Evolutionary conservation across 2,797 vertebrate genomes (phyloP).

Genomic region (Sebastiscus tertius): DNA sequence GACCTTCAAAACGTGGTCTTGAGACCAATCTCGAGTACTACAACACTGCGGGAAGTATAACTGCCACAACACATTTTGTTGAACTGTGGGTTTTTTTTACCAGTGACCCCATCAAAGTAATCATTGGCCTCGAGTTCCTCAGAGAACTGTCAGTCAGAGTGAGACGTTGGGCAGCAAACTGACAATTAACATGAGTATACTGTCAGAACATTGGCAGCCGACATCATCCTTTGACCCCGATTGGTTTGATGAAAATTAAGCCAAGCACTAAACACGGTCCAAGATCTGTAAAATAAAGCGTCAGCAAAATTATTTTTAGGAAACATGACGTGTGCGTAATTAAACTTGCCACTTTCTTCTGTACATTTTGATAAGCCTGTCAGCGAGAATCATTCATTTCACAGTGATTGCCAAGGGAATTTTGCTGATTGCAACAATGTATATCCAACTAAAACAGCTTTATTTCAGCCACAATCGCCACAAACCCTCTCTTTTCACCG

Average conservation of each 20-base stretch:
- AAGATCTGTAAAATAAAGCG: constrained; percentile 9
- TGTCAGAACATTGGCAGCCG: constrained; percentile 52
- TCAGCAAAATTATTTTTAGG: not conserved
- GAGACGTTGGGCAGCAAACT: constrained; percentile 38
- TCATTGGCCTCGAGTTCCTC: constrained; percentile 46
- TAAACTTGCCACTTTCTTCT: constrained; percentile 32
- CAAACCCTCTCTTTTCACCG: not conserved
- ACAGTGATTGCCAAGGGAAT: constrained; percentile 4
- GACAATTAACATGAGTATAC: constrained; percentile 52
- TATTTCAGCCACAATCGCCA: not conserved
- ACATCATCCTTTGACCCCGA: constrained; percentile 22
- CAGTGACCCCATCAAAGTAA: constrained; percentile 44
- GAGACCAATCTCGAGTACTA: too few relatives aligned
- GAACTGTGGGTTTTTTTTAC: constrained; percentile 13
- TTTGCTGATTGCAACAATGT: not conserved
- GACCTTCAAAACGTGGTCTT: too few relatives aligned
- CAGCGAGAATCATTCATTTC: constrained; percentile 21
- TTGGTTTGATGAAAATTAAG: constrained; percentile 39
- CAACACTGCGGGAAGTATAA: not conserved
- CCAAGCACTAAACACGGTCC: not conserved
- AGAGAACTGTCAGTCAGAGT: constrained; percentile 52
- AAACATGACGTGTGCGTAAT: constrained; percentile 13
- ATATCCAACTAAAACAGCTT: constrained; percentile 20
- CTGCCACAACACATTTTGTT: constrained; percentile 27
- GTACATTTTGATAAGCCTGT: constrained; percentile 24